phyloP scores from a whole-genome alignment of 2,113 vertebrate species.

The Chaenogobius annularis region DNA sequence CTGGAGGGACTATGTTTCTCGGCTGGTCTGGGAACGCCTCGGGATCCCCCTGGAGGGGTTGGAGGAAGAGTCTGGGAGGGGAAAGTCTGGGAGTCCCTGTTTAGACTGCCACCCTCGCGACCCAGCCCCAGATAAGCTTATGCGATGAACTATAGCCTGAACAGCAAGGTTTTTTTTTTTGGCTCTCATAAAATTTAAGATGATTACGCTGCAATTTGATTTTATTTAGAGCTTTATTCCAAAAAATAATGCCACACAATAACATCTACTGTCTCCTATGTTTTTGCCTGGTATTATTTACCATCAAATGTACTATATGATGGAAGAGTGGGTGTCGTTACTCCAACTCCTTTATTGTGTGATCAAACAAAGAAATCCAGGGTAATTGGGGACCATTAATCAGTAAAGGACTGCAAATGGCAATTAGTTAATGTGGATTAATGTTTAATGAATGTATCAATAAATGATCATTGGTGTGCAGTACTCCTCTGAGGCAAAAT shows the following conservation, averaged over 20 bases:
- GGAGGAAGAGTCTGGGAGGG: no score
- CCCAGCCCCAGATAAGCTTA: no score
- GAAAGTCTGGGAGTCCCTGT: no score
- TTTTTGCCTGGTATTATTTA: background rate
- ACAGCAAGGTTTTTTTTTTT: no score
- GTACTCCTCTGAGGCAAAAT: constrained; percentile 30
- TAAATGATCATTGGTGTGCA: constrained; percentile 56
- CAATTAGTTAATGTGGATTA: constrained; percentile 55
- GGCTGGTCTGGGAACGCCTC: no score
- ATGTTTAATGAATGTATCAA: constrained; percentile 64
- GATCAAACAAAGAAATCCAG: constrained; percentile 42
- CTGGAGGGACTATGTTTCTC: no score
- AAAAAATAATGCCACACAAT: no score
- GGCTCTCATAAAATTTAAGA: no score
- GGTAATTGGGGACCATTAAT: constrained; percentile 51
- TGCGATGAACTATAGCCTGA: background rate
- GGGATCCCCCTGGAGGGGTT: no score
- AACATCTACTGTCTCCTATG: no score
- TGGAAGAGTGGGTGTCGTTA: background rate
- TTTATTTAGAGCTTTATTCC: background rate
- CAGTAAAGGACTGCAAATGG: constrained; percentile 52
- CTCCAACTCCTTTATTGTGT: constrained; percentile 1
- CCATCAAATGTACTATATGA: background rate
- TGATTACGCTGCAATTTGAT: no score
- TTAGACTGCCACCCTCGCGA: no score